These are phyloP conservation scores for Rissa tridactyla DNA, from an alignment of 2,113 vertebrate species.

Conservation along the genomic window DNA sequence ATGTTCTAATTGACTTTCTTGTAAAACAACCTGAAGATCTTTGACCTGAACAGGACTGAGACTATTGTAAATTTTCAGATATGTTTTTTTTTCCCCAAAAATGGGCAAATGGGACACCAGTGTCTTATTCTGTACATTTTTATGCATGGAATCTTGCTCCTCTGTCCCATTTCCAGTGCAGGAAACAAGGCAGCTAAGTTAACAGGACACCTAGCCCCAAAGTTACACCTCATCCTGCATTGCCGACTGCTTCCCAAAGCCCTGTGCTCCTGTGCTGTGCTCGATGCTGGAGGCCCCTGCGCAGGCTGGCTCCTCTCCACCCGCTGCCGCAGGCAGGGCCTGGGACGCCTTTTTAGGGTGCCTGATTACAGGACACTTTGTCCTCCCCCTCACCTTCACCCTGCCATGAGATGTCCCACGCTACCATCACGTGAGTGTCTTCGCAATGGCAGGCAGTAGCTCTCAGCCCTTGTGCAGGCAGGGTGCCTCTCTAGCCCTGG, in stretches of 20 bases:
- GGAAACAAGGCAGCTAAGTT: background rate
- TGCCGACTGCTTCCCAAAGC: fast-evolving
- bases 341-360: background rate
- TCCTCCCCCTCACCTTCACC: background rate
- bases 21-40: background rate
- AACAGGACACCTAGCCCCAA: background rate
- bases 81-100: too few species aligned
- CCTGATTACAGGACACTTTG: background rate
- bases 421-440: background rate
- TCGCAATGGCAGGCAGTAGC: fast-evolving
- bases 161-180: background rate
- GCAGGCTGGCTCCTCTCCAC: background rate
- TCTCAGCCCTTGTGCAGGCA: background rate
- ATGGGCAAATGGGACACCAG: background rate
- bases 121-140: background rate
- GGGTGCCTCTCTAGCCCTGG: background rate
- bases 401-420: background rate
- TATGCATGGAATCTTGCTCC: background rate
- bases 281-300: fast-evolving
- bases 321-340: fast-evolving
- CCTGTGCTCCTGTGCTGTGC: fast-evolving
- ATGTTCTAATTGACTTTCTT: background rate
- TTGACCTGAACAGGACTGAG: background rate
- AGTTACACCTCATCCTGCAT: background rate
- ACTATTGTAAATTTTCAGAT: background rate